Evolutionary conservation across 2,888 invertebrate species (phyloP), one percentile per base, ranked within the genome.

Genomic region (Chironomus tentans): DNA sequence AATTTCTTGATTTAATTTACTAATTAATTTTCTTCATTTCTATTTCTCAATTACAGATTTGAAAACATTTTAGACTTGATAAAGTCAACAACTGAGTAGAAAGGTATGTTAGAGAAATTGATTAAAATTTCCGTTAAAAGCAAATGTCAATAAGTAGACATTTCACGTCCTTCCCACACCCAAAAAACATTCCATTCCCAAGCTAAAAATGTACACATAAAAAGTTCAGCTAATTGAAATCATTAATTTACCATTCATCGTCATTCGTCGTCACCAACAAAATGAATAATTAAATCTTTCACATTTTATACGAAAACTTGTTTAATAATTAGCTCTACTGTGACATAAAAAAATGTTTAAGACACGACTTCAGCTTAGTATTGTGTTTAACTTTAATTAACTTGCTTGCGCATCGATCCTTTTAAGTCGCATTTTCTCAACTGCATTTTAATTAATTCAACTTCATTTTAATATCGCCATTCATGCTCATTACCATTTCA

Each of bases 381-480:
- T 38, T 38, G 38, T 56, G 56, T 56, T 56, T 56, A 28, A 46
- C 38, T 73, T 73, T 28, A 61, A 61, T 62, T 73, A 73, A 62
- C 72, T 62, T 62, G 72, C 48, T 61, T 62, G 28, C 72, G 61
- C 61, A 38, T 28, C 72, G 38, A 48, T 7, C 74, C 74, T 48
- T 74, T 48, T 48, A 47, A 74, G 65, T 47, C 46, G 46, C 65
- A 47, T 65, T 74, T 62, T 38, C 61, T 50, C 62, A 73, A 62
- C 72, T 73, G 72, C 72, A 73, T 73, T 73, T 73, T 73, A 73
- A 62, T 73, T 73, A 73, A 73, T 73, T 74, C 74, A 62, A 62
- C 62, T 38, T 62, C 68, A 74, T 74, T 74, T 74, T 24, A 74
- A 74, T 74, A 74, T 73, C 46, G 46, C 61, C 74, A 61, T 73